Evolutionary conservation across 30 jellyfish, hydroid and myxozoan genomes (phyloP).

Genomic region (Chironex yamaguchii): DNA sequence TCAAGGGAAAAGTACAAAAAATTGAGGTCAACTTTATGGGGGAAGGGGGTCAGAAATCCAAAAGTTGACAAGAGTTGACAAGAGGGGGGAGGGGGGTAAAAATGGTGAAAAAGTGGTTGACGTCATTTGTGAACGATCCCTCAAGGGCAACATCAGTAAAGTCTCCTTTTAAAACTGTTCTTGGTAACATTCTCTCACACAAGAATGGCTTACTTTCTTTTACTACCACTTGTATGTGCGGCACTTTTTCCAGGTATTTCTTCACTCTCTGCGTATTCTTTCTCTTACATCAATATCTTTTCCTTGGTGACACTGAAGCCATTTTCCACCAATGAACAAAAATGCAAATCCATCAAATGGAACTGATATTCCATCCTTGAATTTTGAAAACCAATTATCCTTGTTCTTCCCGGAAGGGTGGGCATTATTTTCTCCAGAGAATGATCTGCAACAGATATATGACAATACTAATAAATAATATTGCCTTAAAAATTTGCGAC

Average conservation of each 20-base stretch:
- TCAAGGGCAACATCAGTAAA: too few species aligned
- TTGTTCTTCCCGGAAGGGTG: conserved; percentile 1
- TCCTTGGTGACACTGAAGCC: conserved; percentile 66
- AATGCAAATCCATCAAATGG: conserved; percentile 58
- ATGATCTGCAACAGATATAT: background rate
- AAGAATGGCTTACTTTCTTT: too few species aligned
- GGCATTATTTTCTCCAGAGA: conserved; percentile 1
- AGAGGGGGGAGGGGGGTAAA: too few species aligned
- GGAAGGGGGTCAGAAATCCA: too few species aligned
- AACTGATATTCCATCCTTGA: conserved; percentile 6
- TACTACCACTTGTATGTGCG: background rate
- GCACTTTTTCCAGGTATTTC: conserved; percentile 18
- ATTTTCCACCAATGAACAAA: conserved; percentile 6
- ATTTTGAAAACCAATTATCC: background rate
- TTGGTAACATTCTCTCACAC: too few species aligned
- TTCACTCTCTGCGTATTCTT: conserved; percentile 6
- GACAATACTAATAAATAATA: background rate
- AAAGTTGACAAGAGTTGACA: too few species aligned
- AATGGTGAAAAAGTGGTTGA: too few species aligned
- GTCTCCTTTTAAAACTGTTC: too few species aligned
- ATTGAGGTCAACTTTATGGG: too few species aligned
- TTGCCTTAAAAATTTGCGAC: background rate
- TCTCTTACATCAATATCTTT: conserved; percentile 33
- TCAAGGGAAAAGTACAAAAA: too few species aligned
- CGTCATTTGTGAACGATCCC: too few species aligned